phyloP scores from a whole-genome alignment of 2,797 vertebrate species.

The Gallinago nigripennis region DNA sequence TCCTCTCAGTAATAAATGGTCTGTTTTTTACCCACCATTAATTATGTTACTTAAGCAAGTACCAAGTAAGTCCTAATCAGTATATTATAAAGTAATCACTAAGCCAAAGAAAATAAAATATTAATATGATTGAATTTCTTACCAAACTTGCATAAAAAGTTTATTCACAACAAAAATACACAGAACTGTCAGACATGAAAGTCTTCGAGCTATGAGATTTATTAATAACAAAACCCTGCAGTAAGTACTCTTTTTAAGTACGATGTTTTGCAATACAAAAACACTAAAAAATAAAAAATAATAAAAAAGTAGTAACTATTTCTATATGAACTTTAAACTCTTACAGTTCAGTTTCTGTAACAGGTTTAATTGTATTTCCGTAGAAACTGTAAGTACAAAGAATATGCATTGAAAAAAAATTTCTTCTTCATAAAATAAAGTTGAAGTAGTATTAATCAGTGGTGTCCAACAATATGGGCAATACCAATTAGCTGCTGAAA shows the following conservation, averaged over 20 bases:
- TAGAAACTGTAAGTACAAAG: not conserved
- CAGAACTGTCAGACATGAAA: not conserved
- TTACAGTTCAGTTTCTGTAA: not conserved
- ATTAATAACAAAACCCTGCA: not conserved
- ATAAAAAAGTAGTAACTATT: not conserved
- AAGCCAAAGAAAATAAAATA: not conserved
- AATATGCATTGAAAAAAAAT: not conserved
- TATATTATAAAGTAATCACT: not conserved
- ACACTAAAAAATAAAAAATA: not conserved
- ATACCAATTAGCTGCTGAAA: not conserved
- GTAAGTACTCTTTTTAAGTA: not conserved
- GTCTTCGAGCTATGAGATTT: not conserved
- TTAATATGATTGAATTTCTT: not conserved
- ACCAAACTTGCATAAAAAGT: not conserved
- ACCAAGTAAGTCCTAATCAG: not conserved
- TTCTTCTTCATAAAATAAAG: not conserved
- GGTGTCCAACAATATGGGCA: not conserved
- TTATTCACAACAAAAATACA: not conserved
- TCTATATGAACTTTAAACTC: not conserved
- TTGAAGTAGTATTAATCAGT: not conserved
- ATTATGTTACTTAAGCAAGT: not conserved
- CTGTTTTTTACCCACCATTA: rapidly evolving
- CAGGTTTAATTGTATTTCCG: not conserved
- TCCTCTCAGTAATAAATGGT: not conserved
- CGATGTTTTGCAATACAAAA: not conserved